Evolutionary conservation across 2,888 invertebrate species (phyloP).

Genomic region (Cylloceria caligata): DNA sequence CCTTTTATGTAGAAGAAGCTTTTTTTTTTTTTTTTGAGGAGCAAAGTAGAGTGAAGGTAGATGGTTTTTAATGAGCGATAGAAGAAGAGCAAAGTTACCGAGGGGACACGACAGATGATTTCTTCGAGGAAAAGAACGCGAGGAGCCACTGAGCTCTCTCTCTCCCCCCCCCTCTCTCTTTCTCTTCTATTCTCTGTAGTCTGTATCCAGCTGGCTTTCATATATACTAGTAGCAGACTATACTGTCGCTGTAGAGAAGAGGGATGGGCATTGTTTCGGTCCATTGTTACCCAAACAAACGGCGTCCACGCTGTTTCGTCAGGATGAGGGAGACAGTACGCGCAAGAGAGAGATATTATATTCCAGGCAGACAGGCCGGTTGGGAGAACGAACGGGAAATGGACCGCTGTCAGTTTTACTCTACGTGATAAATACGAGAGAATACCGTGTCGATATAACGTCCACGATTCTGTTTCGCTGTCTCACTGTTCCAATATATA

Average conservation of each 20-base stretch:
- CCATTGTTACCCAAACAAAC: conserved; percentile 84
- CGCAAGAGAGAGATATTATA: conserved; percentile 54
- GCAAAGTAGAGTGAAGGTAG: conserved; percentile 28
- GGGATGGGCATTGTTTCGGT: conserved; percentile 83
- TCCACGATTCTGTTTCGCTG: conserved; percentile 66
- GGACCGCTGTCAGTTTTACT: conserved; percentile 84
- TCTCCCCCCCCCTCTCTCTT: background rate
- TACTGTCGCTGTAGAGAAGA: conserved; percentile 70
- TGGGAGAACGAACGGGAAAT: conserved; percentile 83
- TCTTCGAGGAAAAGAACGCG: conserved; percentile 68
- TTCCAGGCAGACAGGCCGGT: conserved; percentile 77
- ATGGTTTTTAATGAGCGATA: conserved; percentile 51
- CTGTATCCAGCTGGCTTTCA: conserved; percentile 30
- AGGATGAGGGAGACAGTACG: conserved; percentile 80
- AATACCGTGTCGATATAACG: conserved; percentile 71
- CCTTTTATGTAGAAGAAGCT: background rate
- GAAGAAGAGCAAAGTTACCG: conserved; percentile 34
- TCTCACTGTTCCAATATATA: conserved; percentile 29
- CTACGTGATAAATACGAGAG: conserved; percentile 81
- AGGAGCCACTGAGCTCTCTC: conserved; percentile 36
- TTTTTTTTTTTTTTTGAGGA: background rate
- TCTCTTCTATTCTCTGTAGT: background rate
- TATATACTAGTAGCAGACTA: conserved; percentile 37
- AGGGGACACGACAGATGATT: conserved; percentile 54
- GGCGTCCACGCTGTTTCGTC: conserved; percentile 84